phyloP scores from a whole-genome alignment of 1,140 invertebrate genomes.

The Archivesica marissinica region DNA sequence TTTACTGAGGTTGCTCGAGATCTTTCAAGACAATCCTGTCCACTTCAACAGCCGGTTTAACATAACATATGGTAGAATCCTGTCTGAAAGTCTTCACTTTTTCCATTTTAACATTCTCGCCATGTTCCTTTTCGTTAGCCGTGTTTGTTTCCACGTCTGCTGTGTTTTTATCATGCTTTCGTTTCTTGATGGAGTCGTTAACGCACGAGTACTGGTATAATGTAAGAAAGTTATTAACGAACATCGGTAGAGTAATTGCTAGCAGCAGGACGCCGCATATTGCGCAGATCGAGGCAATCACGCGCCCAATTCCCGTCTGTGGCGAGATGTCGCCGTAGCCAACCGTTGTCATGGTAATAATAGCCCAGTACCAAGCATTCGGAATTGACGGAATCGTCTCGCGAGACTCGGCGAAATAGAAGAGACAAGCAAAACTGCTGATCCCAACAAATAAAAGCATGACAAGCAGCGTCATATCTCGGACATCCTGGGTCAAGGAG shows the following conservation, averaged over 20 bases:
- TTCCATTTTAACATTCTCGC: no score
- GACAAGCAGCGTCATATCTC: constrained; percentile 69
- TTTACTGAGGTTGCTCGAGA: no score
- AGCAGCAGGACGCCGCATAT: constrained; percentile 87
- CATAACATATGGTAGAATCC: no score
- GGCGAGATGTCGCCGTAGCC: constrained; percentile 96
- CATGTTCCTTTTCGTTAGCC: no score
- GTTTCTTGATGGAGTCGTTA: constrained; percentile 16
- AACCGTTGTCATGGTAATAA: constrained; percentile 97
- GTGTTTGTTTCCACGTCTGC: no score
- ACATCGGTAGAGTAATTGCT: constrained; percentile 91
- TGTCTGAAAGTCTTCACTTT: no score
- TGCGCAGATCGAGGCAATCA: constrained; percentile 93
- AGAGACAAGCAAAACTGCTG: constrained; percentile 67
- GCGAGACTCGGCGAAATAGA: constrained; percentile 85
- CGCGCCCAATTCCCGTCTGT: constrained; percentile 70
- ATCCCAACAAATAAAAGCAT: constrained; percentile 69
- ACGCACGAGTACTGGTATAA: constrained; percentile 60
- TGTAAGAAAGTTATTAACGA: constrained; percentile 91
- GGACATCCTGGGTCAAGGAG: constrained; percentile 84
- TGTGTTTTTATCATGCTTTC: neutral
- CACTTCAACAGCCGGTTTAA: no score
- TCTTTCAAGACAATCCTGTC: no score
- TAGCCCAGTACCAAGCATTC: constrained; percentile 96
- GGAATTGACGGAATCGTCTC: constrained; percentile 90